Percentiles rank a stretch among this genome's conserved stretches.
phyloP scores from a whole-genome alignment of 2,888 invertebrate genomes.

The Apotomis capreana region DNA sequence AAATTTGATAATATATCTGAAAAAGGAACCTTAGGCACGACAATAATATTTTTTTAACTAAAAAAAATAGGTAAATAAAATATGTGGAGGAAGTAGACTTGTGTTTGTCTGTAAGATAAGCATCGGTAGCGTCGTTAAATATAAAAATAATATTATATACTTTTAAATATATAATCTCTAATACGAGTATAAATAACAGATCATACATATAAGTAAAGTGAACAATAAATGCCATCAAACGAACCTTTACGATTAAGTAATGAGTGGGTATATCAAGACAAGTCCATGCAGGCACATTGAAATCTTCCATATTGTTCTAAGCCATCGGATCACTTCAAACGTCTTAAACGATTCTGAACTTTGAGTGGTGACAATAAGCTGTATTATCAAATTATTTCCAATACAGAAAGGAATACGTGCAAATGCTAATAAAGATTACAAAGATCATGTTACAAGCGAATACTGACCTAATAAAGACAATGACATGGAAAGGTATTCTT shows the following conservation, averaged over 20 bases:
- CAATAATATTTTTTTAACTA: no score
- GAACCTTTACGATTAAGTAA: background rate
- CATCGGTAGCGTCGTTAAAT: no score
- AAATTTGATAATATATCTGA: no score
- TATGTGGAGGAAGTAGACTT: no score
- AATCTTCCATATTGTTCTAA: conserved; percentile 44
- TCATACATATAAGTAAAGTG: no score
- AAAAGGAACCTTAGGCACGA: no score
- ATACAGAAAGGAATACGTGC: conserved; percentile 44
- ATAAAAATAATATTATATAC: no score
- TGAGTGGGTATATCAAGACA: conserved; percentile 44
- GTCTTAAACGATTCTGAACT: conserved; percentile 5
- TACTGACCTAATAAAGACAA: conserved; percentile 68
- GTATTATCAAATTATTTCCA: background rate
- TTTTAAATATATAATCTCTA: no score
- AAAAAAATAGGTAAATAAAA: no score
- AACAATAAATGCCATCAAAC: background rate
- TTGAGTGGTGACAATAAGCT: background rate
- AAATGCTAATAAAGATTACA: conserved; percentile 50
- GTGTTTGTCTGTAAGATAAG: no score
- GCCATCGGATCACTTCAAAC: conserved; percentile 34
- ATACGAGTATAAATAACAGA: no score
- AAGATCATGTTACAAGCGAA: conserved; percentile 65
- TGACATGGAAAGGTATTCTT: conserved; percentile 47
- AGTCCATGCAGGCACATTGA: conserved; percentile 58